Base-by-base conservation (phyloP, 2,797 vertebrate genomes). In the Myripristis murdjan region DNA sequence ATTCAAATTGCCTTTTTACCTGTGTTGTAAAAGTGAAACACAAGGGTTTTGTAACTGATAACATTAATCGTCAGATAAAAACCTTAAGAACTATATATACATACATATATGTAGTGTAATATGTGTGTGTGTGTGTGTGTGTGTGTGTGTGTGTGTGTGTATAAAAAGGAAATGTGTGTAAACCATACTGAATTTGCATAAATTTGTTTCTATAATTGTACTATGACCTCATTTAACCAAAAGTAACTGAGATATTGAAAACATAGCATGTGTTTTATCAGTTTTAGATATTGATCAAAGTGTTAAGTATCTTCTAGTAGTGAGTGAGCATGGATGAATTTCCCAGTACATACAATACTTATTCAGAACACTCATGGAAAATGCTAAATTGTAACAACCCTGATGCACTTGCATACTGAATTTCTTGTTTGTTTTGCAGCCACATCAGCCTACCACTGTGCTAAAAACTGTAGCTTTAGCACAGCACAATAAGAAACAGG, bases 1-100 rank as follows among this genome's bases (percentile, higher is more conserved):
- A 92, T 92, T 90, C 60, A 89, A 92, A 92, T 91, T 92, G 91
- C 88, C 89, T 86, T 91, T 79, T 82, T 65, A 91, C 87, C 81
- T 82, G 78, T 70, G 46, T 70, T 82, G 78, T 33, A 66, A 33
- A 55, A 52, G 23, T 22, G 14, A 55, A 65, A 73, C 33, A 15
- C 0, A 7, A 53, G 44, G 70, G 70, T 78, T 46, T 35, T 47
- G 39, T 51, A 62, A 63, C 54, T 70, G 48, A 35, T 35, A 35
- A 35, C 33, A 33, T 35, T 6, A 11, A 14, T 72, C 28, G 69
- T 59, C 20, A 14, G 49, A 70, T 43, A 66, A 22, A 73, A 71
- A n/a, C n/a, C n/a, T n/a, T n/a, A n/a, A n/a, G n/a, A n/a, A n/a
- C n/a, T n/a, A n/a, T n/a, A n/a, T n/a, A n/a, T n/a, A n/a, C n/a